Base-by-base conservation (phyloP, 2,888 invertebrate genomes). In the Cancer borealis region DNA sequence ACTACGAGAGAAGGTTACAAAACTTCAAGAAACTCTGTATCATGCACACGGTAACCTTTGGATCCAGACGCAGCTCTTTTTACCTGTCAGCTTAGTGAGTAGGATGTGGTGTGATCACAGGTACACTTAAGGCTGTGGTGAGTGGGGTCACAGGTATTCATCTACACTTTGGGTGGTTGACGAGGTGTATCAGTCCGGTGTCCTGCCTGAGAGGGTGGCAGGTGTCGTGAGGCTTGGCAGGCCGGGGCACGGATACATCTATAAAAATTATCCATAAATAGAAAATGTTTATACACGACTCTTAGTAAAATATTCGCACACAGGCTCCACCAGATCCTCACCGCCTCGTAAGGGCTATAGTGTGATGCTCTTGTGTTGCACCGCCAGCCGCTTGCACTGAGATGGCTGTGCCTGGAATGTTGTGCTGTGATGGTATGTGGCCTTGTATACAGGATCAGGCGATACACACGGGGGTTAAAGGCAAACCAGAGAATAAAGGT, bases 401-500 rank as follows among this genome's bases (percentile, higher is more conserved):
- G 73, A 26, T 26, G 73, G n/a, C 73, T 26, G 73, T 79, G 73
- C 73, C 30, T n/a, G n/a, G 73, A n/a, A 79, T 79, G 73, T 26
- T 26, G 26, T 79, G 73, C 73, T 21, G 26, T 10, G 26, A 26
- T 8, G 73, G 30, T 26, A 10, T 79, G 73, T 79, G 73, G 73
- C 26, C 10, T 79, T 79, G 73, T 60, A 60, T 60, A 60, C 60
- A 17, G 60, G 73, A 79, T 26, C 73, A 10, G 73, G 10, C n/a
- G 5, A n/a, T 6, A 79, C 26, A 79, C 73, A 79, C 2, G 26
- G 73, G 73, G 26, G 26, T 26, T 79, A 79, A n/a, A 10, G 30
- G n/a, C 10, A 26, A 79, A 79, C 73, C 73, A 79, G n/a, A 79
- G 26, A 79, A 79, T 26, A 79, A 79, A 79, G n/a, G 73, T 79